These are phyloP conservation scores for Microcaecilia unicolor DNA, from an alignment of 2,797 vertebrate genomes.

Conservation along the genomic window DNA sequence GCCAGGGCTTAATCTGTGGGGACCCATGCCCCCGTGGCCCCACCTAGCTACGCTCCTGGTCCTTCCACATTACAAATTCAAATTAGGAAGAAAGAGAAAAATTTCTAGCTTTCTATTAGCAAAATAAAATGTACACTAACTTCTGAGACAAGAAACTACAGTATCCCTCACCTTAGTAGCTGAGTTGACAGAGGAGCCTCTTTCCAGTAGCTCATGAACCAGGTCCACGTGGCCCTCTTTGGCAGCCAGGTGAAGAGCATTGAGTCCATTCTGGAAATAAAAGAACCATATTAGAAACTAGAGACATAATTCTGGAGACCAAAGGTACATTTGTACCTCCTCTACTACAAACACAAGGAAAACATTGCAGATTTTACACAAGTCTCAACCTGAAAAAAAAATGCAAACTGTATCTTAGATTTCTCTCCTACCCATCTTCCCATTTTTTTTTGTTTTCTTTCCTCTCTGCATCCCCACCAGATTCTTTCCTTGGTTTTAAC, in stretches of 20 bases:
- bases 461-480: too few species aligned
- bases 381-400: background rate
- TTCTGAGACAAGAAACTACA: too few species aligned
- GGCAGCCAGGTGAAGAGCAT: constrained; percentile 90
- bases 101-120: background rate
- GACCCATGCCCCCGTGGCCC: too few species aligned
- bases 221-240: constrained; percentile 93
- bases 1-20: too few species aligned
- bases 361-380: background rate
- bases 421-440: too few species aligned
- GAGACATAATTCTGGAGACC: background rate
- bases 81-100: too few species aligned
- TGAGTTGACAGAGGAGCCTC: constrained; percentile 83
- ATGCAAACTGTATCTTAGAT: too few species aligned
- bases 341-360: background rate
- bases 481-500: too few species aligned
- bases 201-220: constrained; percentile 87
- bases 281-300: background rate
- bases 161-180: constrained; percentile 77
- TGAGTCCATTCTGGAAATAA: constrained; percentile 87
- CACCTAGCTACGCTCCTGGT: too few species aligned
- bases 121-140: background rate
- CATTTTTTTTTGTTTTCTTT: too few species aligned
- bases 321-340: too few species aligned
- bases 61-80: too few species aligned